Evolutionary conservation across 1,140 invertebrate genomes (phyloP).

Genomic region (Nephotettix cincticeps): DNA sequence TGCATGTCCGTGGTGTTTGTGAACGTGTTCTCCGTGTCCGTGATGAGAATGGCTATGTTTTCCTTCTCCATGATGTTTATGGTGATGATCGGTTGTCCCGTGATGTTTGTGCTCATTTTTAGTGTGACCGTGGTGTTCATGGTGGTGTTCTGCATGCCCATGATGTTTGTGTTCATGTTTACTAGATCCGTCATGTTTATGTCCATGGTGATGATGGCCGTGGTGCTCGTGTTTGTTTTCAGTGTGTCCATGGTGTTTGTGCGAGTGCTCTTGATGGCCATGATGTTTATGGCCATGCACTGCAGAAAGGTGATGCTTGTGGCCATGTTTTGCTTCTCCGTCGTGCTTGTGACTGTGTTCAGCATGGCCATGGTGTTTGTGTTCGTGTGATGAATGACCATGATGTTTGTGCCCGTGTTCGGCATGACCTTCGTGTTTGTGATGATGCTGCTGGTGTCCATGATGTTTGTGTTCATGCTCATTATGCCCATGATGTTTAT

Average conservation of each 20-base stretch:
- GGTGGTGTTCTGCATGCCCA: background rate
- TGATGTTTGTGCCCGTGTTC: constrained; percentile 5
- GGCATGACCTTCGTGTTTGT: constrained; percentile 7
- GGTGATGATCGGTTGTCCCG: background rate
- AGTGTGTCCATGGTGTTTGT: constrained; percentile 9
- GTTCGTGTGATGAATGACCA: background rate
- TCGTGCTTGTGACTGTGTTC: constrained; percentile 11
- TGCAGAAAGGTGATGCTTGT: background rate
- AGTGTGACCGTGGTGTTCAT: background rate
- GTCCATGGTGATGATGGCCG: constrained; percentile 14
- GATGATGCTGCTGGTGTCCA: background rate
- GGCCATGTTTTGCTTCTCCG: constrained; percentile 4
- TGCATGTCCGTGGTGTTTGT: constrained; percentile 20
- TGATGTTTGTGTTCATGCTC: constrained; percentile 18
- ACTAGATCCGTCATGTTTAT: constrained; percentile 8
- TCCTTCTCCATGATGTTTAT: constrained; percentile 11
- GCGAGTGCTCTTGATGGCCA: constrained; percentile 11
- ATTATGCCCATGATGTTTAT: constrained; percentile 5
- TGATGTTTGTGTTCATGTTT: constrained; percentile 10
- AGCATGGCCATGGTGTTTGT: constrained; percentile 6
- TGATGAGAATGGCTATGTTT: constrained; percentile 18
- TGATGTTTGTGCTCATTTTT: constrained; percentile 18
- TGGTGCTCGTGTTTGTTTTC: constrained; percentile 23
- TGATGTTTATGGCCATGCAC: constrained; percentile 13
- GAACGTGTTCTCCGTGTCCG: background rate